A percentile compares a stretch with the other conserved stretches of the same genome.
Evolutionary conservation across 2,797 vertebrate genomes (phyloP).

Genomic region (Leucoraja ocellata): DNA sequence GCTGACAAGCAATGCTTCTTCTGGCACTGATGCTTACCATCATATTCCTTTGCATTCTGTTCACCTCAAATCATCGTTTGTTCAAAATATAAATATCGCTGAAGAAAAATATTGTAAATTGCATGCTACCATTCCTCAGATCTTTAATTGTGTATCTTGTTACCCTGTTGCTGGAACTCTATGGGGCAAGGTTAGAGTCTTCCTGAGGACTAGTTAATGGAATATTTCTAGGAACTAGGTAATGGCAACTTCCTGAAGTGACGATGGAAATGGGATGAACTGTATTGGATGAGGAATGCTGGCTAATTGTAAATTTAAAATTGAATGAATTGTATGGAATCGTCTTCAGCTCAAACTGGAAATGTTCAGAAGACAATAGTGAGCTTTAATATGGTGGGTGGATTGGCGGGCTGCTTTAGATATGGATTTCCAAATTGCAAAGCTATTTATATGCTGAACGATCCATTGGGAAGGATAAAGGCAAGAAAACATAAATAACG

Average conservation of each 20-base stretch:
- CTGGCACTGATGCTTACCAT: not conserved
- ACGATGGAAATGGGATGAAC: not conserved
- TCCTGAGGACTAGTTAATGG: not conserved
- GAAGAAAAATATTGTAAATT: not conserved
- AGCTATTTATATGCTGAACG: not conserved
- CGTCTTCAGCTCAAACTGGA: not conserved
- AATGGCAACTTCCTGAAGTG: not conserved
- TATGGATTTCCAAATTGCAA: not conserved
- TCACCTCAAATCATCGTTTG: too few species aligned
- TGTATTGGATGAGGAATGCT: not conserved
- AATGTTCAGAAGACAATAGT: not conserved
- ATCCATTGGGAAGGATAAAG: not conserved
- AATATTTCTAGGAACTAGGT: not conserved
- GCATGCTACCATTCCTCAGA: too few species aligned
- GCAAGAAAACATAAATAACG: not conserved
- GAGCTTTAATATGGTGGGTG: not conserved
- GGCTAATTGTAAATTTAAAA: not conserved
- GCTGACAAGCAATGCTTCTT: not conserved
- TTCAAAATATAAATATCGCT: too few species aligned
- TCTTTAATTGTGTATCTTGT: too few species aligned
- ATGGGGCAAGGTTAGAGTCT: not conserved
- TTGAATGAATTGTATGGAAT: not conserved
- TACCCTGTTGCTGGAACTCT: not conserved
- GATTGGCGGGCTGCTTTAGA: too few species aligned
- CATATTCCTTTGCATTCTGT: not conserved